Evolutionary conservation across 2,113 vertebrate species (phyloP), one percentile per base, ranked within the genome.

Genomic region (Deroptyus accipitrinus): DNA sequence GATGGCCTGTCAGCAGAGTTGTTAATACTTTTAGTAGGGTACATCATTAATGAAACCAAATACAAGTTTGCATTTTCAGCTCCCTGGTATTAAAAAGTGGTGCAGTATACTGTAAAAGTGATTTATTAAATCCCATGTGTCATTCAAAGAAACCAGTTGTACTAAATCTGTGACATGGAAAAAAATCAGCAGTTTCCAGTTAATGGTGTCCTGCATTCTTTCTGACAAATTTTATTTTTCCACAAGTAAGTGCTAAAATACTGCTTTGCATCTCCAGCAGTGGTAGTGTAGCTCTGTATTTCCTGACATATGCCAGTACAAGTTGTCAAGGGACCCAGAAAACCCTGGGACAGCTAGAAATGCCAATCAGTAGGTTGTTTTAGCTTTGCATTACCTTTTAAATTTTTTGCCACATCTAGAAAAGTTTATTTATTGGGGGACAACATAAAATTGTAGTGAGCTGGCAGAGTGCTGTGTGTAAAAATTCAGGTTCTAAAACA

Each of bases 1-100:
- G 97, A 96, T 97, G 97, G 94, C 13, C 89, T 97, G 96, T 93
- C 96, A 97, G 90, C 79, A 92, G 89, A 33, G 44, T 37, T 74
- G 48, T 95, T 96, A 86, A 90, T 95, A 80, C 83, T 82, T 97
- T 79, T 86, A 75, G 18, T 88, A 88, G 88, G 75, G 81, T 93
- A 20, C 94, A 86, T 95, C 94, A 95, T 94, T 97, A 97, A 95
- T 94, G 92, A 97, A 96, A 82, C 70, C 79, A 90, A 79, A 73
- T 11, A 64, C 1, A 0, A 79, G 31, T 39, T 68, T 35, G 33
- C 1, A 25, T 81, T 90, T 97, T 75, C 94, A 91, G 86, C 31
- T 96, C 76, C 66, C 67, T 63, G 25, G 8, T 88, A 91, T 91
- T 96, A 83, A 73, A 61, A 95, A 90, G 59, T 63, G 41, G 46